Conservation (phyloP, 2,113 vertebrate species). For the Dasyurus viverrinus region DNA sequence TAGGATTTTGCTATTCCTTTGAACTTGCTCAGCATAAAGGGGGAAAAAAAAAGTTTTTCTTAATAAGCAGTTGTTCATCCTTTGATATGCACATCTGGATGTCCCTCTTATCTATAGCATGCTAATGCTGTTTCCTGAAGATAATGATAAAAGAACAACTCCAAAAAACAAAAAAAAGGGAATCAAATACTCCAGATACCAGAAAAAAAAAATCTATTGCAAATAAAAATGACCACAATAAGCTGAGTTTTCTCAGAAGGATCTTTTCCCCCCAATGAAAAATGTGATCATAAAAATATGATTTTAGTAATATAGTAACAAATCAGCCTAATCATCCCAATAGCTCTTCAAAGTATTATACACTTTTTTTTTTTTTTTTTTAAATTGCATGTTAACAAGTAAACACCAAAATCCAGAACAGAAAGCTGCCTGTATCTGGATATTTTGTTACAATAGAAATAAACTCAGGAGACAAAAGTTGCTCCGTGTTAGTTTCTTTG, state of each 20-base stretch:
- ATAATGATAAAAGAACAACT: conserved; percentile 87
- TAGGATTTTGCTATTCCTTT: conserved; percentile 85
- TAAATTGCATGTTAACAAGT: background rate
- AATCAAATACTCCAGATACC: conserved; percentile 77
- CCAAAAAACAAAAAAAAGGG: conserved; percentile 81
- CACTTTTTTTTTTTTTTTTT: too few relatives aligned
- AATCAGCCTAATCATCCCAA: conserved; percentile 67
- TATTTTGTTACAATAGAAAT: conserved; percentile 63
- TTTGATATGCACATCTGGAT: conserved; percentile 89
- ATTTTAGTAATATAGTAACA: conserved; percentile 46
- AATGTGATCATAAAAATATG: background rate
- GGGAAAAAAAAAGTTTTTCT: conserved; percentile 85
- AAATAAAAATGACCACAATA: conserved; percentile 53
- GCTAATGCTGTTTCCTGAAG: conserved; percentile 87
- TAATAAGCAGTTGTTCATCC: conserved; percentile 87
- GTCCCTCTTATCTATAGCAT: conserved; percentile 83
- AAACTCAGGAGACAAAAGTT: conserved; percentile 9
- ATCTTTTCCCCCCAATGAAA: conserved; percentile 32
- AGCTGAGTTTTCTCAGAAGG: conserved; percentile 7
- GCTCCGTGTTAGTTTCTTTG: conserved; percentile 24
- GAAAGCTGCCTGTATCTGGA: background rate
- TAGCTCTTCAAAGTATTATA: background rate
- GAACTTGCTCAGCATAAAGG: conserved; percentile 80
- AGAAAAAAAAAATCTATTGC: conserved; percentile 61
- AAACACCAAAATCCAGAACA: conserved; percentile 42